Evolutionary conservation across 1,140 invertebrate species (phyloP), one percentile per base, ranked within the genome.

Genomic region (Ylistrum balloti): DNA sequence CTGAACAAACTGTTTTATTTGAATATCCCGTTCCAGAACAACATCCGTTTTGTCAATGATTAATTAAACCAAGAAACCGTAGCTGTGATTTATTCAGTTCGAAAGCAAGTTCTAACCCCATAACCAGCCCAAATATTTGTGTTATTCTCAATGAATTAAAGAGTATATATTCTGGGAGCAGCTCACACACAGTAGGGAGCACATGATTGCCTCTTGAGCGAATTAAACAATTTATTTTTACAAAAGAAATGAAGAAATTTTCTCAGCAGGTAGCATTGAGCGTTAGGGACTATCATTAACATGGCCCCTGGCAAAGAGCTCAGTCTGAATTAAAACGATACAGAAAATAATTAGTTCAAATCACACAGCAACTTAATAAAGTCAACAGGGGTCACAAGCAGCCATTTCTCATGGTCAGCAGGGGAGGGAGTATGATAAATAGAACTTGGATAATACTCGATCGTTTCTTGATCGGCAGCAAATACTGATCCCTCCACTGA

Each of bases 211-310:
- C 56, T 74, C 56, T 74, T 74, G 56, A 74, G 56, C 56, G 56
- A 74, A 74, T 74, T 74, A 74, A 74, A 74, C 56, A 74, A 74
- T 74, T 74, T 74, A 74, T 74, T 74, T 74, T 74, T 74, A 74
- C 56, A 74, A 74, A 74, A 74, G 56, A 74, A 74, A 74, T 74
- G 56, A 74, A 74, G 56, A 74, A 74, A 74, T 74, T 74, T 74
- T 74, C 56, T 28, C 56, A 74, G 56, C 56, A 74, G 56, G 56
- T 74, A 74, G 56, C 9, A 28, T 74, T 74, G 56, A 74, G n/a
- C 22, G 56, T 28, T 74, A 74, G 56, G 56, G 28, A 74, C 56
- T 74, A 74, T 74, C 56, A 74, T 74, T 74, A 74, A 74, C 56
- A 74, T 74, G 56, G 56, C 56, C 56, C 28, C n/a, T 74, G 56